Percentiles rank a stretch among this genome's conserved stretches.
Conservation (phyloP, 2,797 vertebrate genomes). For the Gymnoscopelus microlampas region DNA sequence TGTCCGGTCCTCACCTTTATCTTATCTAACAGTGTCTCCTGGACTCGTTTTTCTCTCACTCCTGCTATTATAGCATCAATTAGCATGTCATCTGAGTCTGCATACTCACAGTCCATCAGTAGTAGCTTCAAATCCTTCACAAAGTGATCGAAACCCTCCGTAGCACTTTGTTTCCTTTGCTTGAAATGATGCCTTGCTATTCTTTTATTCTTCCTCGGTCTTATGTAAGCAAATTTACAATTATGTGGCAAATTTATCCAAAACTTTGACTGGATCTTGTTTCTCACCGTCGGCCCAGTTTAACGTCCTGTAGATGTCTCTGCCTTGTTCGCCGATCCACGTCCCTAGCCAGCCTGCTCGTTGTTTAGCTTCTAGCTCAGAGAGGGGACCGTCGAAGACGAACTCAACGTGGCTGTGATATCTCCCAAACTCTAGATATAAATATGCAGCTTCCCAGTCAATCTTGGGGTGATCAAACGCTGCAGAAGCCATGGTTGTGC, state of each 20-base stretch:
- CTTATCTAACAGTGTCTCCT: slow-evolving; percentile 30
- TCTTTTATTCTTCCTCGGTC: slow-evolving; percentile 24
- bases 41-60: slow-evolving; percentile 26
- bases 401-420: background rate
- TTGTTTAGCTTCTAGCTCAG: slow-evolving; percentile 20
- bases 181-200: slow-evolving; percentile 18
- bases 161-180: no score
- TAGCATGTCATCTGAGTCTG: slow-evolving; percentile 46
- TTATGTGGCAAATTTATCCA: slow-evolving; percentile 29
- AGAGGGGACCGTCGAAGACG: slow-evolving; percentile 2
- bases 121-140: slow-evolving; percentile 26
- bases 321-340: slow-evolving; percentile 39
- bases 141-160: slow-evolving; percentile 38
- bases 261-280: slow-evolving; percentile 4
- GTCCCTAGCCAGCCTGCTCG: slow-evolving; percentile 24
- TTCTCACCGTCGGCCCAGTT: slow-evolving; percentile 25
- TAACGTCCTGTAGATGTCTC: slow-evolving; percentile 34
- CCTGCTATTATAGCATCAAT: slow-evolving; percentile 35
- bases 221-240: no score
- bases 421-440: background rate
- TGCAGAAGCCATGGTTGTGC: no score
- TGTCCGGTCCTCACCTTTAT: slow-evolving; percentile 28
- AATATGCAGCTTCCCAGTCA: no score
- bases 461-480: no score
- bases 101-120: slow-evolving; percentile 35